Conservation (phyloP, 2,797 vertebrate species). For the Lepidocolaptes lacrymiger region DNA sequence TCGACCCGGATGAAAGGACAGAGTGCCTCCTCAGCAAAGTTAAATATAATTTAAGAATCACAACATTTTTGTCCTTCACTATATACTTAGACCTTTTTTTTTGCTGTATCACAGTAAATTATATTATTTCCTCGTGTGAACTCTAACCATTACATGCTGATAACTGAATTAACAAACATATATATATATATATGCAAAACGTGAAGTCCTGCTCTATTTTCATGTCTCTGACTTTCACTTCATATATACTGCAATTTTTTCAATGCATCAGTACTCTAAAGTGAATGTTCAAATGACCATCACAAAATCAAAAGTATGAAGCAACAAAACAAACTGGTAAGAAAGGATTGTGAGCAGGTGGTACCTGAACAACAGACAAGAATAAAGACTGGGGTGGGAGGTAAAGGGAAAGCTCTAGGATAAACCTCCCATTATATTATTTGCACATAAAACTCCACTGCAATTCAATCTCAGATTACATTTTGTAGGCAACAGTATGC, state of each 20-base stretch:
- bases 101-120: not conserved
- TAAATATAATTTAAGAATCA: not conserved
- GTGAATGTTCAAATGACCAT: not conserved
- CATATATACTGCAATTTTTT: not conserved
- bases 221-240: not conserved
- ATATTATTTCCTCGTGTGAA: not conserved
- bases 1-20: not conserved
- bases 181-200: accelerated
- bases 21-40: not conserved
- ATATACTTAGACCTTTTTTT: not conserved
- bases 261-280: not conserved
- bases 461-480: not conserved
- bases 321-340: not conserved
- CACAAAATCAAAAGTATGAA: not conserved
- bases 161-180: not conserved
- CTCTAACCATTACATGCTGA: not conserved
- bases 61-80: not conserved
- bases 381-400: not conserved
- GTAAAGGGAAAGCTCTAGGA: not conserved
- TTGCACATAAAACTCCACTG: not conserved
- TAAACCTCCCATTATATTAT: not conserved
- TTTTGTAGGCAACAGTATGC: not conserved
- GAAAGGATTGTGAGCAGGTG: not conserved
- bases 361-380: not conserved
- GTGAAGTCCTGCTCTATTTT: not conserved